Evolutionary conservation across 1,140 invertebrate genomes (phyloP).

Genomic region (Atta colombica): DNA sequence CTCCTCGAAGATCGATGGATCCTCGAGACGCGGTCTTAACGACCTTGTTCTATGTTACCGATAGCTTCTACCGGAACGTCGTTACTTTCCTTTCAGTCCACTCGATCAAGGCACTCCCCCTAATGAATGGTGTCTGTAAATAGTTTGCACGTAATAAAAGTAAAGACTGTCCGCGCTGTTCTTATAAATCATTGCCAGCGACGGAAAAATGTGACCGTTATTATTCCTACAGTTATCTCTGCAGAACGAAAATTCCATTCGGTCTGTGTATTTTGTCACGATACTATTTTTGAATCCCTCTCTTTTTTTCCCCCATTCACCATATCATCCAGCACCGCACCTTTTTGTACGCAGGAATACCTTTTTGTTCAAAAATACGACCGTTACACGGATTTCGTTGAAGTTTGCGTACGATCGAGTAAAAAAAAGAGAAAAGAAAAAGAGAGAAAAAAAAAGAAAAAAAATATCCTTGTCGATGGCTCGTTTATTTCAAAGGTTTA

Average conservation of each 20-base stretch:
- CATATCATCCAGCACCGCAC: not conserved
- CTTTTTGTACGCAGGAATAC: not conserved
- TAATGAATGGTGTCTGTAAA: slow-evolving; percentile 60
- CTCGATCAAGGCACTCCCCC: slow-evolving; percentile 60
- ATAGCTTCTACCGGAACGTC: slow-evolving; percentile 54
- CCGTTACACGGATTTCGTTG: slow-evolving; percentile 10
- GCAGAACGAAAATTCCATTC: slow-evolving; percentile 14
- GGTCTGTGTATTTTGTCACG: not conserved
- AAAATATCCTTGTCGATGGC: not conserved
- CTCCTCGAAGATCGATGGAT: slow-evolving; percentile 56
- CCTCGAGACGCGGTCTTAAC: slow-evolving; percentile 54
- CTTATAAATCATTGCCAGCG: slow-evolving; percentile 43
- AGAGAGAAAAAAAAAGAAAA: not conserved
- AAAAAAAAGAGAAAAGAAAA: not conserved
- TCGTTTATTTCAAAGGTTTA: not conserved
- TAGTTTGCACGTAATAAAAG: slow-evolving; percentile 63
- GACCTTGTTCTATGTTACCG: slow-evolving; percentile 61
- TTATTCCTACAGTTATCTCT: not conserved
- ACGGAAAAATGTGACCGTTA: slow-evolving; percentile 30
- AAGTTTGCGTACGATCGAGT: not conserved
- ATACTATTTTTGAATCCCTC: not conserved
- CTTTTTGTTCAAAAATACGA: slow-evolving; percentile 4
- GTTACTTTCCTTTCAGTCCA: slow-evolving; percentile 64
- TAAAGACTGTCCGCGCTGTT: slow-evolving; percentile 29
- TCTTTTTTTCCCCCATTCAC: not conserved